Evolutionary conservation across 2,113 vertebrate genomes (phyloP).

Genomic region (Cichladusa arquata): DNA sequence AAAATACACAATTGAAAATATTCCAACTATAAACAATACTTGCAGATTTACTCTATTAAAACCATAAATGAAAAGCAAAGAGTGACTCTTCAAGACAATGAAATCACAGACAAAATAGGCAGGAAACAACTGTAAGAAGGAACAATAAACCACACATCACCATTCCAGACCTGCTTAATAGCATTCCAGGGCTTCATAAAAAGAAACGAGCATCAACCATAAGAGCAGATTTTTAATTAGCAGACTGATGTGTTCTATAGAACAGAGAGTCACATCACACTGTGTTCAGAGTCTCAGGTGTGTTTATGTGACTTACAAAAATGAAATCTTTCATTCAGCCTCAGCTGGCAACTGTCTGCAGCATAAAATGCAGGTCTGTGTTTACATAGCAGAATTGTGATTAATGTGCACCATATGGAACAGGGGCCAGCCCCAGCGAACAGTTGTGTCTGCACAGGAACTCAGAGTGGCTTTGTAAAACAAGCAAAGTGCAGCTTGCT

Average conservation of each 20-base stretch:
- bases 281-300: slow-evolving; percentile 29
- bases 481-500: not conserved
- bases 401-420: slow-evolving; percentile 60
- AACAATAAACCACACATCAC: not conserved
- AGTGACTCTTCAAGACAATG: not conserved
- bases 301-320: not conserved
- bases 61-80: slow-evolving; percentile 13
- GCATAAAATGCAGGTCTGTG: slow-evolving; percentile 37
- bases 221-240: not conserved
- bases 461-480: slow-evolving; percentile 14
- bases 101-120: not conserved
- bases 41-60: slow-evolving; percentile 19
- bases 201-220: not conserved
- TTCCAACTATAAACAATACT: slow-evolving; percentile 39
- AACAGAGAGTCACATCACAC: not conserved
- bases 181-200: slow-evolving; percentile 12
- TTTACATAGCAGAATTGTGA: slow-evolving; percentile 61
- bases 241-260: not conserved
- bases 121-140: not conserved
- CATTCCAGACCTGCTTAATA: not conserved
- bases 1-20: slow-evolving; percentile 2
- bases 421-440: slow-evolving; percentile 24
- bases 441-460: slow-evolving; percentile 25
- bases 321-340: slow-evolving; percentile 52
- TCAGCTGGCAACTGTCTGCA: slow-evolving; percentile 9